Percentiles rank a stretch among this genome's conserved stretches.
These are phyloP conservation scores for Austrolebias charrua DNA, from an alignment of 2,797 vertebrate genomes.

Conservation along the genomic window DNA sequence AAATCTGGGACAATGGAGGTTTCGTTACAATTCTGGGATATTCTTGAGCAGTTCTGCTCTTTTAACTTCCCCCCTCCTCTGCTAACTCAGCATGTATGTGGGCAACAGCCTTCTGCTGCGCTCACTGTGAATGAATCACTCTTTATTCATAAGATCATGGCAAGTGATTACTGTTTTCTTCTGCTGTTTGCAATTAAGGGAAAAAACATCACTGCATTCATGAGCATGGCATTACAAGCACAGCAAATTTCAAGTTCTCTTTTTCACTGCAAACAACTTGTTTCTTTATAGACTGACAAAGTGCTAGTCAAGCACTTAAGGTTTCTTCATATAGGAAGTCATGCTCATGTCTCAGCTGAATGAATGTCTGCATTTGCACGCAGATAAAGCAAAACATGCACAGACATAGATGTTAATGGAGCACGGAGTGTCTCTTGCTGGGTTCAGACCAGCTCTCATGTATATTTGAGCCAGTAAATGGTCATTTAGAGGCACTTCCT, in stretches of 20 bases:
- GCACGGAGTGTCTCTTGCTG: conserved; percentile 4
- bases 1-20: too few species aligned
- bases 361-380: conserved; percentile 22
- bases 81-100: conserved; percentile 38
- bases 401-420: conserved; percentile 54
- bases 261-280: background rate
- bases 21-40: conserved; percentile 15
- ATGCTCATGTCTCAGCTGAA: conserved; percentile 33
- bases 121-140: conserved; percentile 56
- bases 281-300: background rate
- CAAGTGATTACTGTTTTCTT: conserved; percentile 29
- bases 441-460: conserved; percentile 52
- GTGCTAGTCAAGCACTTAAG: background rate
- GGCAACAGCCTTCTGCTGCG: conserved; percentile 49
- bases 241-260: background rate
- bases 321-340: conserved; percentile 15
- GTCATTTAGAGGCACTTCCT: conserved; percentile 57
- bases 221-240: background rate
- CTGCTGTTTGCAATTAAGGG: conserved; percentile 23
- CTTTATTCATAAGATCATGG: conserved; percentile 46
- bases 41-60: conserved; percentile 8
- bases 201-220: conserved; percentile 4
- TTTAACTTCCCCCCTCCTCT: conserved; percentile 16
- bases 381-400: conserved; percentile 19
- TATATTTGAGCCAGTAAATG: conserved; percentile 68